Base-by-base conservation (phyloP, 2,797 vertebrate genomes). In the Lerista edwardsae region DNA sequence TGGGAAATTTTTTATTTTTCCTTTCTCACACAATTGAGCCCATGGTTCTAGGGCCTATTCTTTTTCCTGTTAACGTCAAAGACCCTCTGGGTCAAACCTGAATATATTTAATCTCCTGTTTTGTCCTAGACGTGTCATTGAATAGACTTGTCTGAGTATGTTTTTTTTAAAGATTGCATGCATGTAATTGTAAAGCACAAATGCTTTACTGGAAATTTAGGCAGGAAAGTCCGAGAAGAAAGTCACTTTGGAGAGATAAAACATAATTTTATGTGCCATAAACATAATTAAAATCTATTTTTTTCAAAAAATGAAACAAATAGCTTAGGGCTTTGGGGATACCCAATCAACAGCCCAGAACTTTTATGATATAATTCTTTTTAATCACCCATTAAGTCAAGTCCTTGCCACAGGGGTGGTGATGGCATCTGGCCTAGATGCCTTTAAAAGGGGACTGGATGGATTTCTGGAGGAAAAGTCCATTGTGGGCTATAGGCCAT, bases 361-460 rank as follows among this genome's bases (percentile, higher is more conserved):
- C 81, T 80, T 90, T 80, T 79, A 79, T 41, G 72, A 10, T 77
- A 8, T 89, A 77, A 75, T 88, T 90, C 59, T 88, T 64, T 71
- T 61, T 75, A 88, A 80, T 88, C 3, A 62, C 69, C 67, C 90
- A 76, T 84, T 89, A 91, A 90, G 75, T 5, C 87, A 80, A 44
- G 59, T 29, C 80, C 55, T 41, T 41, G 55, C 1, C 10, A 64
- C 87, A 79, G 27, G 83, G 67, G 77, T 68, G 79, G 65, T 57
- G 84, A 84, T 51, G 47, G 47, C 47, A 6, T 14, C 47, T 51
- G 14, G 47, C 47, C 14, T 6, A 14, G 47, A n/a, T n/a, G n/a
- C n/a, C n/a, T n/a, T n/a, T n/a, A n/a, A n/a, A n/a, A n/a, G n/a
- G n/a, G n/a, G n/a, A n/a, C n/a, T n/a, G n/a, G n/a, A n/a, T n/a